phyloP scores from a whole-genome alignment of 2,113 vertebrate genomes.

The Lycaon pictus region DNA sequence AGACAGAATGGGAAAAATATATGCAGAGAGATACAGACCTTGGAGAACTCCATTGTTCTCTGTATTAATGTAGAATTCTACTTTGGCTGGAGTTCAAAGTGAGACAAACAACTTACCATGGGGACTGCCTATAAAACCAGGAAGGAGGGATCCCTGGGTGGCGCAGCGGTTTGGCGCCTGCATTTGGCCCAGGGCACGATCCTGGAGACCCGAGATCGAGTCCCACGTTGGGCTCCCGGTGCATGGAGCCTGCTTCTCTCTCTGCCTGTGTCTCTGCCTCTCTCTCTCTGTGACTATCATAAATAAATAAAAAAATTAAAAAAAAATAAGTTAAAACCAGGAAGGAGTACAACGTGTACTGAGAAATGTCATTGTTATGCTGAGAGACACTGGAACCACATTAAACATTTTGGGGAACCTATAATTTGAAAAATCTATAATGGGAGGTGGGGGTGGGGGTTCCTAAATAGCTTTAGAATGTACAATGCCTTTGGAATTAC shows the following conservation, averaged over 20 bases:
- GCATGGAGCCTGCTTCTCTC: too few relatives aligned
- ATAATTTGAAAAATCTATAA: conserved; percentile 30
- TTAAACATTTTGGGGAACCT: not conserved
- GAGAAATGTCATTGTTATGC: conserved; percentile 54
- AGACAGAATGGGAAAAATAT: conserved; percentile 61
- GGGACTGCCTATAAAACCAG: conserved; percentile 49
- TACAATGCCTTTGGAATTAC: not conserved
- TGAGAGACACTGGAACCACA: conserved; percentile 6
- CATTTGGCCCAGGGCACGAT: too few relatives aligned
- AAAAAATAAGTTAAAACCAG: not conserved
- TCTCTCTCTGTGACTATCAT: too few relatives aligned
- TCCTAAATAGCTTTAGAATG: not conserved
- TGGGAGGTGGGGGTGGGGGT: not conserved
- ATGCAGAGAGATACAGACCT: conserved; percentile 43
- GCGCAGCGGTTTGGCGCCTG: too few relatives aligned
- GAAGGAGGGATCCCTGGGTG: conserved; percentile 41
- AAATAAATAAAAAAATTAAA: too few relatives aligned
- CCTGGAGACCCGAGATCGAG: too few relatives aligned
- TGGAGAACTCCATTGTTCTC: conserved; percentile 54
- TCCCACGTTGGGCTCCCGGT: too few relatives aligned
- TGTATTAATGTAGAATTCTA: conserved; percentile 30
- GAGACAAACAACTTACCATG: conserved; percentile 32
- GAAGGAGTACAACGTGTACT: conserved; percentile 38
- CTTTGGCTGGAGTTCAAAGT: not conserved
- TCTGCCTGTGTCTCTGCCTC: too few relatives aligned